phyloP scores from a whole-genome alignment of 2,888 invertebrate genomes.

The Epistrophe grossulariae region DNA sequence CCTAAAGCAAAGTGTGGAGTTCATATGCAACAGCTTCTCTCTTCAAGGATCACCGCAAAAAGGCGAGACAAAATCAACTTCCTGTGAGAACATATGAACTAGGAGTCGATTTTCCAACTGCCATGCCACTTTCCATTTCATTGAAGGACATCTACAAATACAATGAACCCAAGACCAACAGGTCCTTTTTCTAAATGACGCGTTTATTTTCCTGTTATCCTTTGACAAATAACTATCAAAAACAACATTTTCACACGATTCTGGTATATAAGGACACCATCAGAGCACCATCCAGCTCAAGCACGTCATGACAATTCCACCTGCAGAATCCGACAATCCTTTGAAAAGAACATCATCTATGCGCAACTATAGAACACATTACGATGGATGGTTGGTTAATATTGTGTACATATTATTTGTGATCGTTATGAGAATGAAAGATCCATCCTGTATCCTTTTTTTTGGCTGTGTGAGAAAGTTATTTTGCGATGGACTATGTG shows the following conservation, averaged over 20 bases:
- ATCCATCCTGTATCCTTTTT: slow-evolving; percentile 14
- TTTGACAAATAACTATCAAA: slow-evolving; percentile 66
- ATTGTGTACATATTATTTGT: slow-evolving; percentile 43
- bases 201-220: slow-evolving; percentile 62
- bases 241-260: slow-evolving; percentile 64
- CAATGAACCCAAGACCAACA: slow-evolving; percentile 36
- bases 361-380: slow-evolving; percentile 41
- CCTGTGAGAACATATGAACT: slow-evolving; percentile 58
- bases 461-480: slow-evolving; percentile 53
- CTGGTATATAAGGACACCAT: neutral
- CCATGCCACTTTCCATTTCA: slow-evolving; percentile 68
- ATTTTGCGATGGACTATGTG: slow-evolving; percentile 46
- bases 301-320: slow-evolving; percentile 46
- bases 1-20: neutral
- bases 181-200: slow-evolving; percentile 64
- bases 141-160: slow-evolving; percentile 27
- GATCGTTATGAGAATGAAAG: slow-evolving; percentile 35
- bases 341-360: slow-evolving; percentile 33
- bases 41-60: slow-evolving; percentile 73
- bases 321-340: slow-evolving; percentile 64
- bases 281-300: neutral
- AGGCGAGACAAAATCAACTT: slow-evolving; percentile 74
- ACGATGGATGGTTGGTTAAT: slow-evolving; percentile 32
- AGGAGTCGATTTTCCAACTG: slow-evolving; percentile 34
- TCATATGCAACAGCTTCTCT: slow-evolving; percentile 66